Evolutionary conservation across 2,888 invertebrate genomes (phyloP), one percentile per base, ranked within the genome.

Genomic region (Callimorpha dominula): DNA sequence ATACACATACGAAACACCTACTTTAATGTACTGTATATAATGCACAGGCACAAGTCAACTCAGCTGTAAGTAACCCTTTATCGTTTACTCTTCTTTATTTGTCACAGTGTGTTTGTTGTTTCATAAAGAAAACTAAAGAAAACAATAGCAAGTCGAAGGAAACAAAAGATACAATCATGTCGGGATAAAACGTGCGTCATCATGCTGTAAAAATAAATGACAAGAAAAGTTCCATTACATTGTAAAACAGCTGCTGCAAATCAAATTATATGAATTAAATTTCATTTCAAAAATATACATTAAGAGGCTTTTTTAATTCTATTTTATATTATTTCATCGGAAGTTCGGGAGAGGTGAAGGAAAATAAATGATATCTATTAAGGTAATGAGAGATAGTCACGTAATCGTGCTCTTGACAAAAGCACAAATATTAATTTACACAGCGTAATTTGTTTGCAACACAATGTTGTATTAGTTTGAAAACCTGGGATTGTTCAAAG

Each of bases 151-250:
- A 20, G 54, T 57, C 42, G n/a, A 5, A 57, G 43, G 8, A 67
- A 67, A 50, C 50, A 49, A 67, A 67, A 67, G 67, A 4, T 43
- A 43, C 54, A 67, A 20, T 52, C 17, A 43, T 63, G 46, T 46
- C 49, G 64, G 54, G 64, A n/a, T 57, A 46, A 31, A 52, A 31
- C 54, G n/a, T 57, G 43, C 54, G 42, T 67, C 31, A 66, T 66
- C 15, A 52, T 66, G 66, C 40, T 40, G 52, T 46, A 52, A 68
- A 68, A 17, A 68, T 57, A 31, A 68, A 68, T 68, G 54, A n/a
- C 68, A 12, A 4, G 52, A 15, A 42, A 52, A 31, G 40, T 31
- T 52, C 40, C 15, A 40, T 17, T 46, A 57, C 6, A 11, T 57
- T 8, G 17, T 57, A n/a, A 65, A 15, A 46, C 46, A n/a, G 31